Base-by-base conservation (phyloP, 2,113 vertebrate genomes). In the Thunnus maccoyii region DNA sequence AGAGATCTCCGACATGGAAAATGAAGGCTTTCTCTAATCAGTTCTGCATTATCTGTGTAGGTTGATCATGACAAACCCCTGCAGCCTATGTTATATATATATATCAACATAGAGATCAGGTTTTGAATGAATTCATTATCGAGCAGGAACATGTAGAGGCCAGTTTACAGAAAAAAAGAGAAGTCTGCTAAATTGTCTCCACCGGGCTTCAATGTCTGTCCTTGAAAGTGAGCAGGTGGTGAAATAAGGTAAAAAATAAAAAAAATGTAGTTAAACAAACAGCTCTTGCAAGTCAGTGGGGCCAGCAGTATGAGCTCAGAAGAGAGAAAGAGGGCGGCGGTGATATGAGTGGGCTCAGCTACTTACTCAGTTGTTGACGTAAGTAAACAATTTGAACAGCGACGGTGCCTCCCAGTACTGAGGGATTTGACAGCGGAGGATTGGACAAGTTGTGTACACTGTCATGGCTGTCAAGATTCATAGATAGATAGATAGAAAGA, bases 381-480 rank as follows among this genome's bases (percentile, higher is more conserved):
- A 79, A 90, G 76, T 88, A 90, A 89, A 88, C 72, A 83, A 82
- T 88, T 86, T 91, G 69, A 86, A 87, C 74, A 75, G 81, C 76
- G 86, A 78, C 57, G 82, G 67, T 68, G 70, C 85, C 79, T 83
- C 88, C 83, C 76, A 76, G 77, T 62, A 78, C 67, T 72, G 75
- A 82, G 73, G 82, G 72, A 78, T 58, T 58, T 89, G 84, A 90
- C 83, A 83, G 74, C 32, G 44, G 67, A 85, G 72, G 73, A 84
- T 77, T 68, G 75, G 83, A 80, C 32, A 71, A 82, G 47, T 62
- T 63, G 56, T 52, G 50, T 54, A 57, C 52, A 65, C 60, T 62
- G 75, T 65, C 70, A 85, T 36, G 41, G 57, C 57, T 83, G 76
- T 80, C 61, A 84, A 58, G 36, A 30, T 44, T 55, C 11, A 41